phyloP scores from a whole-genome alignment of 2,797 vertebrate species.

The Myotis findleyi region DNA sequence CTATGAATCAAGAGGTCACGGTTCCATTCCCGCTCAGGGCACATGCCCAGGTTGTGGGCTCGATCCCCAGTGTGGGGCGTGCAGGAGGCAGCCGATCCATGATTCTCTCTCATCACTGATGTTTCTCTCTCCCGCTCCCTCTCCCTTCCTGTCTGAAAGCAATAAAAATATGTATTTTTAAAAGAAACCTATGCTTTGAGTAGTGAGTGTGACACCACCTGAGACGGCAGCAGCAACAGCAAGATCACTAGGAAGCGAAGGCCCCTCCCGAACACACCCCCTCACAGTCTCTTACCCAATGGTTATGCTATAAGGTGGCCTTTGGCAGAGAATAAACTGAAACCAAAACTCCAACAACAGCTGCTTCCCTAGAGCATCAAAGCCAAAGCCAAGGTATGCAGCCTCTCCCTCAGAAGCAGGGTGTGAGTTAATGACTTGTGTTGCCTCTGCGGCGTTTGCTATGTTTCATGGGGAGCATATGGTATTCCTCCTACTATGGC shows the following conservation, averaged over 20 bases:
- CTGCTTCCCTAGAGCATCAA: not conserved
- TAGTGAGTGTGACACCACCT: not conserved
- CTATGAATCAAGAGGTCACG: too few species aligned
- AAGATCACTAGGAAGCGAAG: not conserved
- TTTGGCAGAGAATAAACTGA: not conserved
- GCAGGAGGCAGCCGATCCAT: too few species aligned
- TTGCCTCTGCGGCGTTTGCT: not conserved
- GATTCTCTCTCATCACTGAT: too few species aligned
- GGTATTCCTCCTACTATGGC: not conserved
- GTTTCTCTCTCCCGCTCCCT: too few species aligned
- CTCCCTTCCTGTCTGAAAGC: too few species aligned
- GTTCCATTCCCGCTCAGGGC: too few species aligned
- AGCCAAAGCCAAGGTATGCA: not conserved
- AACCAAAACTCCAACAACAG: not conserved
- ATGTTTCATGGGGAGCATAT: not conserved
- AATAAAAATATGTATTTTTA: too few species aligned
- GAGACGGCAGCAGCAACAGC: not conserved
- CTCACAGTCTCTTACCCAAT: not conserved
- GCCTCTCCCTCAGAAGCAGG: not conserved
- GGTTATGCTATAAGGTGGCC: not conserved
- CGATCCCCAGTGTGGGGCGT: too few species aligned
- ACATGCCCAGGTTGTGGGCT: too few species aligned
- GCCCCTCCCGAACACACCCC: fast-evolving
- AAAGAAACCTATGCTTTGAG: not conserved
- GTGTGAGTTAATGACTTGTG: not conserved